A percentile compares a stretch with the other conserved stretches of the same genome.
phyloP scores from a whole-genome alignment of 2,113 vertebrate genomes.

The Rhodinocichla rosea region DNA sequence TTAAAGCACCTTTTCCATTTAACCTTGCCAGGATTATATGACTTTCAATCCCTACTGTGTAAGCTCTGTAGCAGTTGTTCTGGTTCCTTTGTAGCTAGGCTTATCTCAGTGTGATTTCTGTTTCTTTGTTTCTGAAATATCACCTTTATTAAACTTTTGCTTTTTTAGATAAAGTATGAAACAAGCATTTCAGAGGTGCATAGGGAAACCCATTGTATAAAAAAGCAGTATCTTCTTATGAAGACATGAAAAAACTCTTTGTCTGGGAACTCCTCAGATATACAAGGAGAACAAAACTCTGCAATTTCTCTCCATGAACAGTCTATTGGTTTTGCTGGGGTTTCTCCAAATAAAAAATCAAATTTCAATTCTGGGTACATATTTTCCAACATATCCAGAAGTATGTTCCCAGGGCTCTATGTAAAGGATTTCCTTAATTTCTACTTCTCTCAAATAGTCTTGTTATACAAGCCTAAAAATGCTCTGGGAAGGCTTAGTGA shows the following conservation, averaged over 20 bases:
- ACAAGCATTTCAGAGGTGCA: not conserved
- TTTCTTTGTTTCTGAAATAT: constrained; percentile 3
- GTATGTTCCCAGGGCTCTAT: not conserved
- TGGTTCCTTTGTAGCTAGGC: not conserved
- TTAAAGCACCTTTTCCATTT: constrained; percentile 4
- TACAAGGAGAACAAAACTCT: not conserved
- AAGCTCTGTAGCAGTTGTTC: not conserved
- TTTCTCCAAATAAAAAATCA: not conserved
- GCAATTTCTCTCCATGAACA: not conserved
- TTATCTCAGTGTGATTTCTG: not conserved
- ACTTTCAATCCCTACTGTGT: not conserved
- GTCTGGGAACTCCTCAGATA: not conserved
- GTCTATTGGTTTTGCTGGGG: not conserved
- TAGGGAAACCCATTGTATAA: not conserved
- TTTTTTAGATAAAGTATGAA: not conserved
- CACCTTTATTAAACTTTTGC: not conserved
- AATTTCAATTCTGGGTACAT: not conserved
- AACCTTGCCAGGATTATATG: not conserved
- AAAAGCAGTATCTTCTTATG: not conserved
- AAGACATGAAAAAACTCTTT: not conserved
- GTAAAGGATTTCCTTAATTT: not conserved
- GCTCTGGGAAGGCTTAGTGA: not conserved
- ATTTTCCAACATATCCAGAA: not conserved
- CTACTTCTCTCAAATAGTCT: not conserved
- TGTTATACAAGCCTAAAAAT: not conserved